Evolutionary conservation across 2,113 vertebrate species (phyloP).

Genomic region (Phainopepla nitens): DNA sequence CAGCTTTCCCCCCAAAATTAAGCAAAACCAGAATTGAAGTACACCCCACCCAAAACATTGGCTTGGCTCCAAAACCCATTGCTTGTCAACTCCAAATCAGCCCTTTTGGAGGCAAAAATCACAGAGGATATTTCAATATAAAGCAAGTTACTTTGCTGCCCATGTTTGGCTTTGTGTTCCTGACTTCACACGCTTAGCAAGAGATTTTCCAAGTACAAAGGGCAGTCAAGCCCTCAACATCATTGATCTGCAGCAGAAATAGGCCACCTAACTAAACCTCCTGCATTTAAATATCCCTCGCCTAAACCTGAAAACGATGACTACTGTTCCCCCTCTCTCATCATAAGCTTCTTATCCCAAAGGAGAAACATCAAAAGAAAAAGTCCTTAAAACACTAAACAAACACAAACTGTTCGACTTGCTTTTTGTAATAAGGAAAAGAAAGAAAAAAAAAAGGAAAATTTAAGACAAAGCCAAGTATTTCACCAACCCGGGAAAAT

Average conservation of each 20-base stretch:
- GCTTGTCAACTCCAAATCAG: background rate
- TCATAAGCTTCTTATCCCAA: constrained; percentile 48
- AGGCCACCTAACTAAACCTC: constrained; percentile 40
- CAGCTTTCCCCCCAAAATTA: background rate
- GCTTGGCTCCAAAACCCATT: background rate
- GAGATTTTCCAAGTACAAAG: constrained; percentile 41
- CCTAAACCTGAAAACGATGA: constrained; percentile 11
- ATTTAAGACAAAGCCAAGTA: constrained; percentile 61
- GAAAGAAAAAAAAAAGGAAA: background rate
- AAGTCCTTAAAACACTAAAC: constrained; percentile 31
- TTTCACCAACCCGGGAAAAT: constrained; percentile 2
- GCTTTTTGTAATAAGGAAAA: background rate
- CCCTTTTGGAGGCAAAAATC: background rate
- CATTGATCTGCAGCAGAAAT: constrained; percentile 40
- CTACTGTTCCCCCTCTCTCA: background rate
- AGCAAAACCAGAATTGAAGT: background rate
- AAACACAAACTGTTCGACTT: constrained; percentile 22
- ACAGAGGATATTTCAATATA: background rate
- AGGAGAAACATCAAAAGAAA: constrained; percentile 44
- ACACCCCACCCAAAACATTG: background rate
- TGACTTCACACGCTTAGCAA: background rate
- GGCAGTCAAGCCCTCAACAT: background rate
- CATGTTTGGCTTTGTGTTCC: background rate
- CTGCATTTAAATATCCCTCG: background rate
- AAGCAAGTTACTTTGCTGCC: background rate